Evolutionary conservation across 1,140 invertebrate species (phyloP), one percentile per base, ranked within the genome.

Genomic region (Trachelipus rathkii): DNA sequence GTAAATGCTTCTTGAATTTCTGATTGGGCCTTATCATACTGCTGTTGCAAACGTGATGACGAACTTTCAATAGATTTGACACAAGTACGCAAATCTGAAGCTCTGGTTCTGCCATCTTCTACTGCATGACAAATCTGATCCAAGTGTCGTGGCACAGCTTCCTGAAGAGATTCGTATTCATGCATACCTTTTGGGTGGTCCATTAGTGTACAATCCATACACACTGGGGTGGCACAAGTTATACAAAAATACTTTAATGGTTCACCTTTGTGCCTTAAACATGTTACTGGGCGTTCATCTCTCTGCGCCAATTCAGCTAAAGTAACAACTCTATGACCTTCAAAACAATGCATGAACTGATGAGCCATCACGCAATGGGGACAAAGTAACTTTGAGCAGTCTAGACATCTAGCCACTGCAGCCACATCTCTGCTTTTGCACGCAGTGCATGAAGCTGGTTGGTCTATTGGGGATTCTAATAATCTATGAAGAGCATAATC

Each of bases 321-420:
- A 77, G 90, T 91, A 60, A 92, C 88, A 15, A 97, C 93, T 19
- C 93, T 90, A 86, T 98, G 97, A 45, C 95, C 95, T 85, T 97
- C 95, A 86, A 98, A 98, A 84, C 95, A 97, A 84, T 97, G 95
- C 96, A 98, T 98, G 84, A 93, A 97, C 85, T 97, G 93, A 85
- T 99, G 96, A 66, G 95, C 95, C 90, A 96, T 96, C 81, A 96
- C 94, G 19, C 96, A 99, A 83, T 96, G 96, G 67, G 93, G 90
- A 86, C 96, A 99, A 68, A 99, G 89, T 84, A 93, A 96, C 84
- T 96, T 96, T 79, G 92, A 92, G 86, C 96, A 99, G 84, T 98
- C 95, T 83, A 95, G 91, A 86, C 96, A 98, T 82, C 93, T 83
- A 9, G 87, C 86, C 2, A 86, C 84, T 68, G 88, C 87, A 72